Percentiles rank a stretch among this genome's conserved stretches.
Evolutionary conservation across 2,113 vertebrate genomes (phyloP).

Genomic region (Callopanchax toddi): DNA sequence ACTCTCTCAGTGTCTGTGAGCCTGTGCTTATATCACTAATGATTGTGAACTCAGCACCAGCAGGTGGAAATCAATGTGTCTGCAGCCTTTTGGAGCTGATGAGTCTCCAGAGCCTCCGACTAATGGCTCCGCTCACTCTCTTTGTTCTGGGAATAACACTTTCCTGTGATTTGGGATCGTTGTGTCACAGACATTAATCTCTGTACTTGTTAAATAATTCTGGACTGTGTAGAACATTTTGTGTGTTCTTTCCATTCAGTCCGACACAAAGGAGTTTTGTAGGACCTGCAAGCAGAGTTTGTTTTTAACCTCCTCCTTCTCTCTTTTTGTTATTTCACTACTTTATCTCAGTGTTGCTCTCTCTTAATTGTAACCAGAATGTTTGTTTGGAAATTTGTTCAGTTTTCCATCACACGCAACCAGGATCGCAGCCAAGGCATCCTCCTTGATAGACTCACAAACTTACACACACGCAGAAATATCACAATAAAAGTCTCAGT

Average conservation of each 20-base stretch:
- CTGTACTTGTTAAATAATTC: conserved; percentile 56
- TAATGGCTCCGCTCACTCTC: conserved; percentile 52
- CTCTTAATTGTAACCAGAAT: conserved; percentile 90
- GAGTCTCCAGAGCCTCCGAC: conserved; percentile 54
- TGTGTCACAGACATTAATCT: conserved; percentile 53
- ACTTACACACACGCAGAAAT: conserved; percentile 28
- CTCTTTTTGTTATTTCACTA: conserved; percentile 14
- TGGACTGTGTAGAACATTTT: not conserved
- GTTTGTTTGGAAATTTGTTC: conserved; percentile 88
- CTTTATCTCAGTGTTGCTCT: conserved; percentile 36
- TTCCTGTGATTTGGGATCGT: conserved; percentile 56
- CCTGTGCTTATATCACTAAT: conserved; percentile 22
- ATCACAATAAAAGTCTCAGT: conserved; percentile 29
- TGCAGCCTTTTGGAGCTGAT: conserved; percentile 50
- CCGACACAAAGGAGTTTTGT: conserved; percentile 12
- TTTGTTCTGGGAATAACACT: conserved; percentile 64
- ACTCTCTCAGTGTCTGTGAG: conserved; percentile 3
- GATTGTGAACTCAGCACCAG: conserved; percentile 46
- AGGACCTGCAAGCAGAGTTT: conserved; percentile 31
- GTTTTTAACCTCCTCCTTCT: conserved; percentile 20
- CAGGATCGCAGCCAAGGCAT: conserved; percentile 74
- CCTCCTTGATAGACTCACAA: conserved; percentile 38
- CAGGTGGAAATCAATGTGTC: conserved; percentile 63
- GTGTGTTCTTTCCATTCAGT: conserved; percentile 7
- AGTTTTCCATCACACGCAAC: conserved; percentile 80